Conservation (phyloP, 2,113 vertebrate species). For the Amphiprion ocellaris region DNA sequence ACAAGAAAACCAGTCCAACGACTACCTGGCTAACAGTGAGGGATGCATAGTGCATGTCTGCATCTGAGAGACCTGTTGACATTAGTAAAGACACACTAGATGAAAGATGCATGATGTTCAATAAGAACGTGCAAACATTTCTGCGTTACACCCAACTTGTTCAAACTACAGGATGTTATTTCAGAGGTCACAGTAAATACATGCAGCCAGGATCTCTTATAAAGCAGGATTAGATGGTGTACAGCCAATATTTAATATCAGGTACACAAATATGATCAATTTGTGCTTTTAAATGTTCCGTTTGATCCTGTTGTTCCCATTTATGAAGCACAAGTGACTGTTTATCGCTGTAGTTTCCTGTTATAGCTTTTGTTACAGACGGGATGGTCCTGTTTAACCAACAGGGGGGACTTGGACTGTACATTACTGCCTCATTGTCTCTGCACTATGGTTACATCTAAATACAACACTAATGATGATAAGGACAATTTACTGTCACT, state of each 20-base stretch:
- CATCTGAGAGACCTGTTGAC: slow-evolving; percentile 13
- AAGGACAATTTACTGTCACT: neutral
- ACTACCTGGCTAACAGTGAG: slow-evolving; percentile 11
- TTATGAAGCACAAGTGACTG: slow-evolving; percentile 4
- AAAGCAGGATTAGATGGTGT: neutral
- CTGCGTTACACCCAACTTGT: slow-evolving; percentile 12
- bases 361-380: neutral
- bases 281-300: neutral
- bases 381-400: neutral
- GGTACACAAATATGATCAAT: neutral
- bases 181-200: neutral
- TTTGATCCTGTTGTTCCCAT: neutral
- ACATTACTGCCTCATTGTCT: neutral
- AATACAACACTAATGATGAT: neutral
- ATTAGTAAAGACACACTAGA: neutral
- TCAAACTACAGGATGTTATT: slow-evolving; percentile 7
- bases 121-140: neutral
- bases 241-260: no score
- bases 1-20: slow-evolving; percentile 69
- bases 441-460: neutral
- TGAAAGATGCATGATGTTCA: neutral
- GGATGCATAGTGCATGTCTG: slow-evolving; percentile 4
- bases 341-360: neutral
- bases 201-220: neutral
- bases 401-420: neutral